phyloP scores from a whole-genome alignment of 2,113 vertebrate species.

The Rhagologus leucostigma region DNA sequence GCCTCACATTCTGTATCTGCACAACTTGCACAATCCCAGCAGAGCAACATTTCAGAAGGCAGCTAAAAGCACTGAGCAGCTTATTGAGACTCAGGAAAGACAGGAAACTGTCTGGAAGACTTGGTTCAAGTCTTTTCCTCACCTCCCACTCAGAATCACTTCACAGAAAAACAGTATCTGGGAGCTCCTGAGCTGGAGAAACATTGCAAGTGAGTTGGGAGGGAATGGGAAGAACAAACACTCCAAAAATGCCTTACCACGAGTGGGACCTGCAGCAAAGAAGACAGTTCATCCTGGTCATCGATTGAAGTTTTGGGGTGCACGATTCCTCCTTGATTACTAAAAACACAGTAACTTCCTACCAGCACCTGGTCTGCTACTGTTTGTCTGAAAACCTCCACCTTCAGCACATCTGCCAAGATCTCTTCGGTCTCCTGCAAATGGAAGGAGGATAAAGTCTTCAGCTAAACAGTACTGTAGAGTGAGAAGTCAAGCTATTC shows the following conservation, averaged over 20 bases:
- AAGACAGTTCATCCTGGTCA: conserved; percentile 96
- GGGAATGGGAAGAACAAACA: not conserved
- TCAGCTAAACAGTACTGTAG: fast-evolving
- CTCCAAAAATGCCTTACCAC: conserved; percentile 81
- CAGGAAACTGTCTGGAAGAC: not conserved
- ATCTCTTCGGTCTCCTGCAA: conserved; percentile 96
- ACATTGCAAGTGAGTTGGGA: not conserved
- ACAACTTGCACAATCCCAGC: not conserved
- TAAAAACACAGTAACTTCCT: conserved; percentile 93
- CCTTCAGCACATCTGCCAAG: conserved; percentile 91
- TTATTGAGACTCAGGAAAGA: not conserved
- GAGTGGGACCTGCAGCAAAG: conserved; percentile 92
- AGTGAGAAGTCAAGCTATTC: not conserved
- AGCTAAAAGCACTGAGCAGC: not conserved
- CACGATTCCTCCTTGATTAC: conserved; percentile 94
- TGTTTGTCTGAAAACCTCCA: conserved; percentile 97
- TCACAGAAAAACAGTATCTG: not conserved
- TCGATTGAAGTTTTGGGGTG: conserved; percentile 94
- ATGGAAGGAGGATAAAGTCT: not conserved
- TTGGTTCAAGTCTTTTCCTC: not conserved
- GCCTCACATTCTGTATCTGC: not conserved
- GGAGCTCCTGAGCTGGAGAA: not conserved
- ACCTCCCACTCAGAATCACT: not conserved
- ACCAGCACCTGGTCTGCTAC: conserved; percentile 94
- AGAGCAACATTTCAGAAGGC: not conserved